These are phyloP conservation scores for Muscicapa striata DNA, from an alignment of 2,797 vertebrate species.

Conservation along the genomic window DNA sequence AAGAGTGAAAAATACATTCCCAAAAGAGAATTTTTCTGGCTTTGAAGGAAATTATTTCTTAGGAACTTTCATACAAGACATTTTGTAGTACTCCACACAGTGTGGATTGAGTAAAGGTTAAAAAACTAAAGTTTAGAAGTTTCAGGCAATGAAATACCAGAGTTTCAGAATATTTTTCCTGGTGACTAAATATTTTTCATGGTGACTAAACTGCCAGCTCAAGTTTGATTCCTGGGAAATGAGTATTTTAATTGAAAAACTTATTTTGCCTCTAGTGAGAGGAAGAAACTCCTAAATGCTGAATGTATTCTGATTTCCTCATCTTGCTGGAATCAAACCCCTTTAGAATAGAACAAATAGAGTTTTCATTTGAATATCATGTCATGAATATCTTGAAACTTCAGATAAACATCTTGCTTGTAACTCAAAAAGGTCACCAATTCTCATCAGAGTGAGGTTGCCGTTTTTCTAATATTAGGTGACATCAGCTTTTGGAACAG, in stretches of 20 bases:
- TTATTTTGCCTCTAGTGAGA: background rate
- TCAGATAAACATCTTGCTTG: constrained; percentile 25
- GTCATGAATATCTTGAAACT: constrained; percentile 30
- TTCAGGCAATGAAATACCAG: background rate
- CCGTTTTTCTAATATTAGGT: constrained; percentile 55
- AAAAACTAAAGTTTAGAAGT: background rate
- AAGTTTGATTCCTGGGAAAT: background rate
- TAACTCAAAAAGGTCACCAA: background rate
- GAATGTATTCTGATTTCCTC: background rate
- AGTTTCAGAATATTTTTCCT: background rate
- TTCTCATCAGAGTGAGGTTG: constrained; percentile 4
- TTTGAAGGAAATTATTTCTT: background rate
- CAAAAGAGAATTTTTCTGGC: background rate
- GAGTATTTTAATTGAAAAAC: background rate
- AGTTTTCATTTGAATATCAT: constrained; percentile 25
- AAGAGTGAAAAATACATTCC: background rate
- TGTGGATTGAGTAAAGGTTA: background rate
- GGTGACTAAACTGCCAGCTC: background rate
- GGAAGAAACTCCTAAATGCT: background rate
- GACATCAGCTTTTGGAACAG: constrained; percentile 56
- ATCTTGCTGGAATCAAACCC: background rate
- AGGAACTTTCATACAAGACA: background rate
- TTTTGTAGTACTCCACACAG: background rate
- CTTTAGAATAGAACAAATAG: constrained; percentile 5
- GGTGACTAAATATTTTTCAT: background rate